A percentile compares a stretch with the other conserved stretches of the same genome.
phyloP scores from a whole-genome alignment of 2,113 vertebrate genomes.

The Tetraodon nigroviridis region DNA sequence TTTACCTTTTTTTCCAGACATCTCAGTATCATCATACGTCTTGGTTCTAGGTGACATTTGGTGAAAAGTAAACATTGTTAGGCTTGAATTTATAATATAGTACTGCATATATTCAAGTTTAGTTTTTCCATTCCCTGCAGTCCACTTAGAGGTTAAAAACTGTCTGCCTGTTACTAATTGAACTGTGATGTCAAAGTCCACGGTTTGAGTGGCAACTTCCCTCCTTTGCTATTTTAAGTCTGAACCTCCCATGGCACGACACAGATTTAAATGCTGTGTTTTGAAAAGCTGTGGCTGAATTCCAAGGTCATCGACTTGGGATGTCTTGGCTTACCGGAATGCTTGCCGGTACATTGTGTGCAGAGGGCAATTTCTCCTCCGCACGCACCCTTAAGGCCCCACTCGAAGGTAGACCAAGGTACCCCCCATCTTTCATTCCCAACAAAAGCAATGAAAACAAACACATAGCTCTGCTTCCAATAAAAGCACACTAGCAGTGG shows the following conservation, averaged over 20 bases:
- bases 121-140: conserved; percentile 4
- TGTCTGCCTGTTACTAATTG: conserved; percentile 44
- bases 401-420: conserved; percentile 62
- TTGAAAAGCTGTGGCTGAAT: conserved; percentile 52
- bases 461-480: conserved; percentile 69
- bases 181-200: conserved; percentile 24
- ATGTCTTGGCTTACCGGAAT: conserved; percentile 55
- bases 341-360: conserved; percentile 66
- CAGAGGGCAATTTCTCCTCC: conserved; percentile 64
- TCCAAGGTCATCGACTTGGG: conserved; percentile 62
- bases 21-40: background rate
- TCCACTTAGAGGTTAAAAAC: background rate
- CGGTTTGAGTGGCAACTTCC: conserved; percentile 32
- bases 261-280: conserved; percentile 47
- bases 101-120: conserved; percentile 8
- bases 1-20: background rate
- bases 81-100: background rate
- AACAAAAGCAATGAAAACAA: conserved; percentile 69
- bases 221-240: conserved; percentile 26
- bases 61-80: background rate
- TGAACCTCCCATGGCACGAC: conserved; percentile 38
- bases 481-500: conserved; percentile 63
- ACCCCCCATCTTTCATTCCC: conserved; percentile 59
- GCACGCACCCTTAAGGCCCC: conserved; percentile 66
- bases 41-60: background rate